Base-by-base conservation (phyloP, 2,888 invertebrate genomes). In the Baccha elongata region DNA sequence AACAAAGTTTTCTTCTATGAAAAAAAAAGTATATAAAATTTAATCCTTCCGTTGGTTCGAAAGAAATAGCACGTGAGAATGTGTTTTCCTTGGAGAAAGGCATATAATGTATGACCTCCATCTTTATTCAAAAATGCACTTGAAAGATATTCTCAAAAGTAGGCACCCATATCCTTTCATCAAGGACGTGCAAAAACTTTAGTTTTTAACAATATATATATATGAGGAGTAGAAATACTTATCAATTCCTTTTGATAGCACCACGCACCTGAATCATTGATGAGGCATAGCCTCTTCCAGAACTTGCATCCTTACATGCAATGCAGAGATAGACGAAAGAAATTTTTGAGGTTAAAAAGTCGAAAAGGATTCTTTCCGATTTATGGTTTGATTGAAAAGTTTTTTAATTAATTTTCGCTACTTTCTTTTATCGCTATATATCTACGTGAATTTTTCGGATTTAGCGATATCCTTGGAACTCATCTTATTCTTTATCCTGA, bases 361-460 rank as follows among this genome's bases (percentile, higher is more conserved):
- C 64, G 62, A 62, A 80, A 62, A 64, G 80, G 69, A 80, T 76
- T 32, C 29, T 32, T 67, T n/a, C 26, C 72, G 58, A 62, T 48
- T 65, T 76, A 71, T 67, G 55, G 55, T 62, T 86, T 86, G 86
- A 87, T 87, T 86, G 86, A 84, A 88, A 89, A 89, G 85, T 89
- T 88, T 89, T 89, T 88, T 89, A 89, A 89, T 89, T 89, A 89
- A 88, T 89, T 89, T 86, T 83, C 35, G 68, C 55, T 73, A 74
- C 21, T 58, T 68, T 67, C 76, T 68, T 71, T 73, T 72, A 76
- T 62, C 67, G 72, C 55, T 23, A 13, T 72, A 76, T 62, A 62
- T 67, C 55, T 23, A 13, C 32, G 21, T 29, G 29, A 52, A 17
- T 15, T 67, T 79, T 53, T 53, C 19, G 32, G 15, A 23, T 17